Evolutionary conservation across 2,113 vertebrate genomes (phyloP).

Genomic region (Condylura cristata): DNA sequence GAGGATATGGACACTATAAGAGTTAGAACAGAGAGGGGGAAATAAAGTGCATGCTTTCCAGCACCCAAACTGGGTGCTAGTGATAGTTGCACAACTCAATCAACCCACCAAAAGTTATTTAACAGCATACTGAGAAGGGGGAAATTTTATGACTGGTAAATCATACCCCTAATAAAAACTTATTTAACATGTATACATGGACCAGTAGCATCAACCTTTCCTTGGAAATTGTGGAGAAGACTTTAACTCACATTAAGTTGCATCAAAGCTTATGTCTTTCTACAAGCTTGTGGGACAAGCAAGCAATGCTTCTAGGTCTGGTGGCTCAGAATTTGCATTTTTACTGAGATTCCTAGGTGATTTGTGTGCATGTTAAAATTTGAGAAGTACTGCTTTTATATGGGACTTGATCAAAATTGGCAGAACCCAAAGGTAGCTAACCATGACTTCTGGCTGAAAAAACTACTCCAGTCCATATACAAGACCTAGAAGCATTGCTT

Average conservation of each 20-base stretch:
- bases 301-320: background rate
- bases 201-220: background rate
- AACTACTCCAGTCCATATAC: background rate
- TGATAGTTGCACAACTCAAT: background rate
- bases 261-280: background rate
- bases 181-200: background rate
- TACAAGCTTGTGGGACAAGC: background rate
- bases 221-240: background rate
- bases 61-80: background rate
- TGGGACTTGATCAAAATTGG: background rate
- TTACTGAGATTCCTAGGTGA: background rate
- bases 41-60: background rate
- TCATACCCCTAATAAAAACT: background rate
- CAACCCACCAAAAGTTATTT: background rate
- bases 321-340: background rate
- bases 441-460: background rate
- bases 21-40: background rate
- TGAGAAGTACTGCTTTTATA: background rate
- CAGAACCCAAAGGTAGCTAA: background rate
- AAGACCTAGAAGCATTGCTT: background rate
- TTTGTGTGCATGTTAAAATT: background rate
- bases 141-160: background rate
- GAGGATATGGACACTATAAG: background rate
- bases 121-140: background rate
- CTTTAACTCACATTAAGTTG: background rate